Evolutionary conservation across 2,888 invertebrate genomes (phyloP).

Genomic region (Ectemnius continuus): DNA sequence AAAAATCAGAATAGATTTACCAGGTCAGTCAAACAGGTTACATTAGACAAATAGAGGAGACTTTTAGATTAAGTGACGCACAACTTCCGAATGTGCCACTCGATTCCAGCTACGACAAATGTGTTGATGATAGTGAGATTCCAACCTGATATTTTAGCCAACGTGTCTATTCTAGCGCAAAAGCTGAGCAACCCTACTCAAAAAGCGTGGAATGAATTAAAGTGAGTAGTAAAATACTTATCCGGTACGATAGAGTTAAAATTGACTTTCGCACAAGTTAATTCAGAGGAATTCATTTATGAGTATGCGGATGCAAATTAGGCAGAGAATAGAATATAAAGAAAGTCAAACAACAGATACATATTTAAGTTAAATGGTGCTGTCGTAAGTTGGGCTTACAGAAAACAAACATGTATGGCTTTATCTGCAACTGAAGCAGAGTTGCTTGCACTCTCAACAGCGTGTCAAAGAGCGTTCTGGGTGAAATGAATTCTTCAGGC

Average conservation of each 20-base stretch:
- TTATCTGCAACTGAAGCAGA: conserved; percentile 57
- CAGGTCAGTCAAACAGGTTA: not conserved
- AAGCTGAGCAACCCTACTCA: not conserved
- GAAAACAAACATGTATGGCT: conserved; percentile 61
- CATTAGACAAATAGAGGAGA: not conserved
- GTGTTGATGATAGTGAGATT: not conserved
- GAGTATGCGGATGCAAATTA: conserved; percentile 69
- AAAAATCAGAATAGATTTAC: not conserved
- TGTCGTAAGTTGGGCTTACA: conserved; percentile 61
- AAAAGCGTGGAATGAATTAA: not conserved
- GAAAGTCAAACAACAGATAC: conserved; percentile 67
- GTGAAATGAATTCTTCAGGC: conserved; percentile 7
- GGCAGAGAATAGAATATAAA: conserved; percentile 58
- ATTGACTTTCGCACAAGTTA: not conserved
- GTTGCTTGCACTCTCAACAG: conserved; percentile 27
- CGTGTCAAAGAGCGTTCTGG: conserved; percentile 18
- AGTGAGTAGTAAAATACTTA: not conserved
- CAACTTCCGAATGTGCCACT: not conserved
- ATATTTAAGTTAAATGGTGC: conserved; percentile 49
- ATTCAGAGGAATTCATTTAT: not conserved
- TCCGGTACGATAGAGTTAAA: not conserved
- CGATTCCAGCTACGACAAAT: conserved; percentile 3
- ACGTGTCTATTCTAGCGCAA: not conserved
- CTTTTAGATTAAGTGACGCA: not conserved
- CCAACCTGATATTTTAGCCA: not conserved